A percentile compares a stretch with the other conserved stretches of the same genome.
phyloP scores from a whole-genome alignment of 37 sponge, comb jelly and placozoan genomes.

The Beroe forskalii region DNA sequence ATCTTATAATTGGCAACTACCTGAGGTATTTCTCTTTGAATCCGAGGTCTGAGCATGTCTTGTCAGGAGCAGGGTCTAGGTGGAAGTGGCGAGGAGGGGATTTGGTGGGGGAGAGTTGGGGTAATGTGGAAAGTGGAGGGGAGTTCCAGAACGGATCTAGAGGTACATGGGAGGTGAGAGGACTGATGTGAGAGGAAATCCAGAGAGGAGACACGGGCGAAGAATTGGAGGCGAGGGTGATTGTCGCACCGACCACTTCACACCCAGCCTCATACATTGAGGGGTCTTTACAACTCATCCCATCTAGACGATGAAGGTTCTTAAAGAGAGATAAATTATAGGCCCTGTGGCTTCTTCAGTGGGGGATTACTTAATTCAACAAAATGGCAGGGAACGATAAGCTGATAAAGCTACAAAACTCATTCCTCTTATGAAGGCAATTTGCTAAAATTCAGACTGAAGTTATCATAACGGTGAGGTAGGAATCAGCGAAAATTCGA shows the following conservation, averaged over 20 bases:
- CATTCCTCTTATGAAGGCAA: no score
- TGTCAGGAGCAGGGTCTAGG: background rate
- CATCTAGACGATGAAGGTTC: background rate
- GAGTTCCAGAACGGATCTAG: constrained; percentile 20
- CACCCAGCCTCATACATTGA: background rate
- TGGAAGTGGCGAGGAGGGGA: background rate
- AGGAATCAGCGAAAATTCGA: no score
- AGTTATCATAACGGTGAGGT: no score
- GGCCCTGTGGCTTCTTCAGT: no score
- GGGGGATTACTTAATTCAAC: no score
- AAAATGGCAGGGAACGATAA: no score
- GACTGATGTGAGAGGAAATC: background rate
- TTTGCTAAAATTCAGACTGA: no score
- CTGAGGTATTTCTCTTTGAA: background rate
- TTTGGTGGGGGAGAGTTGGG: constrained; percentile 24
- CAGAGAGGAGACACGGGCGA: background rate
- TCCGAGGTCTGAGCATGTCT: background rate
- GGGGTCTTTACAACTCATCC: background rate
- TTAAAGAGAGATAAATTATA: no score
- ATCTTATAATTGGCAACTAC: no score
- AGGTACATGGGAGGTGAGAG: background rate
- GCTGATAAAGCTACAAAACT: no score
- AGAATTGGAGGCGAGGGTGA: background rate
- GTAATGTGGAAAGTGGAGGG: constrained; percentile 9
- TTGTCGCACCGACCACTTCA: background rate